Conservation (phyloP, 2,797 vertebrate species). For the Alosa sapidissima region DNA sequence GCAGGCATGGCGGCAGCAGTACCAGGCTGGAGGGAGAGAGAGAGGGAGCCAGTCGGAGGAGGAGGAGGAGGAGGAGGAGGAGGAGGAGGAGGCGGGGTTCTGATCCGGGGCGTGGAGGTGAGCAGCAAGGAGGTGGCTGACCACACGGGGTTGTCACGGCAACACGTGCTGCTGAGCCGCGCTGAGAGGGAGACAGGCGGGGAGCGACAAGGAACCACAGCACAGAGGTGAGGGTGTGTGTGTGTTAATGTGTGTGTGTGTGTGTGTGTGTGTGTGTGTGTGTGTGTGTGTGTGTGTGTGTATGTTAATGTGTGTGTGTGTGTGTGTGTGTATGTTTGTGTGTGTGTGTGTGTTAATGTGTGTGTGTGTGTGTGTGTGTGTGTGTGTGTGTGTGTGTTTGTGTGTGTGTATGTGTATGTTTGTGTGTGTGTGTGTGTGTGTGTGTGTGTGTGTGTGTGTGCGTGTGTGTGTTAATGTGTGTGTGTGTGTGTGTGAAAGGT, state of each 20-base stretch:
- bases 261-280: not conserved
- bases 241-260: not conserved
- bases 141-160: conserved; percentile 83
- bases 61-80: conserved; percentile 45
- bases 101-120: conserved; percentile 89
- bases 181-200: conserved; percentile 75
- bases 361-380: not conserved
- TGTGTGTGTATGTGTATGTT: not conserved
- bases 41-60: conserved; percentile 52
- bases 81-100: conserved; percentile 67
- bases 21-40: conserved; percentile 62
- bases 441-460: conserved; percentile 32
- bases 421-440: conserved; percentile 8
- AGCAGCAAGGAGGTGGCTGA: conserved; percentile 92
- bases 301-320: not conserved
- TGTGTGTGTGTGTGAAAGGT: conserved; percentile 16
- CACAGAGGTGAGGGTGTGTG: conserved; percentile 68
- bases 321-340: not conserved
- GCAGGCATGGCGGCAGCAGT: conserved; percentile 74
- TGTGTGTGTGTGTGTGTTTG: conserved; percentile 8
- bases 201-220: conserved; percentile 64
- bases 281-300: not conserved
- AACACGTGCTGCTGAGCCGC: conserved; percentile 84
- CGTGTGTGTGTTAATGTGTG: not conserved
- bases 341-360: not conserved